phyloP scores from a whole-genome alignment of 2,888 invertebrate genomes.

The Callyntrura guangdongensis region DNA sequence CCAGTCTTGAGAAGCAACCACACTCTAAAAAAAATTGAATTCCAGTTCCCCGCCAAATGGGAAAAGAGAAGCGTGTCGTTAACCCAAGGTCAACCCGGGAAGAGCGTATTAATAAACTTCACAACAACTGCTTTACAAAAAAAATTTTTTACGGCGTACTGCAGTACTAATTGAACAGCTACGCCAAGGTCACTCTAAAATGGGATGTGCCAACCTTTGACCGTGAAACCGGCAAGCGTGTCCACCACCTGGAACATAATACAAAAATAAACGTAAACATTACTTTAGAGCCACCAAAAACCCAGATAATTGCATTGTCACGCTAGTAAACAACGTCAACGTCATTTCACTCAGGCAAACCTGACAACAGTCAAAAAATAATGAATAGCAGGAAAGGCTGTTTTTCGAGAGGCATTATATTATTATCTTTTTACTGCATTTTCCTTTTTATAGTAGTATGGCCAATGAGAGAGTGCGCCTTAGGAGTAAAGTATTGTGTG shows the following conservation, averaged over 20 bases:
- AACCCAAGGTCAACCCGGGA: background rate
- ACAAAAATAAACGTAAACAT: background rate
- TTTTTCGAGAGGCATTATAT: too few relatives aligned
- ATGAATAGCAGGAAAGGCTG: background rate
- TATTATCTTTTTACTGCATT: background rate
- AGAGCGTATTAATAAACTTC: background rate
- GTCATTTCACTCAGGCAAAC: background rate
- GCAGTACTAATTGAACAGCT: too few relatives aligned
- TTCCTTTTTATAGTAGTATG: background rate
- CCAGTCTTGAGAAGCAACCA: constrained; percentile 43
- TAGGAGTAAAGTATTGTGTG: background rate
- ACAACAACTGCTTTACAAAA: background rate
- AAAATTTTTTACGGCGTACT: too few relatives aligned
- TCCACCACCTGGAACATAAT: background rate
- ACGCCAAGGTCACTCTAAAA: too few relatives aligned
- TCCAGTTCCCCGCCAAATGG: background rate
- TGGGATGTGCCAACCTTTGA: background rate
- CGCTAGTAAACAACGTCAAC: background rate
- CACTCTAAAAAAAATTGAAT: background rate
- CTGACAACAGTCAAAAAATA: background rate
- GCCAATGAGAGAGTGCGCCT: background rate
- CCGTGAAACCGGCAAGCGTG: background rate
- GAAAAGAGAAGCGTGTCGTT: background rate
- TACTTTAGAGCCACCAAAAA: background rate
- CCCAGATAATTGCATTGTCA: background rate